Conservation (phyloP, 2,888 invertebrate genomes). For the Cremastinae sp. region DNA sequence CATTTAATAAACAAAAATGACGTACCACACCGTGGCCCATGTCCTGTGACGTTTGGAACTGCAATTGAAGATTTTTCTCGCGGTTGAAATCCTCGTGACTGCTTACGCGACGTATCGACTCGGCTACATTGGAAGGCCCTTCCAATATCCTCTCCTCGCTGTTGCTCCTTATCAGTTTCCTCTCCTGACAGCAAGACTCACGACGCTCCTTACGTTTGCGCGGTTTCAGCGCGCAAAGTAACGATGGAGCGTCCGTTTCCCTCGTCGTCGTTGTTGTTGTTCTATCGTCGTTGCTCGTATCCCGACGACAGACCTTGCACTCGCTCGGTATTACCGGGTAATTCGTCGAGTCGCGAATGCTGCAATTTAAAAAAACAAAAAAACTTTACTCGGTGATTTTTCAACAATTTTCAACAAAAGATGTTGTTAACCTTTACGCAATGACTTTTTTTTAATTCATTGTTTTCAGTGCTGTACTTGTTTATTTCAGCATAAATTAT, state of each 20-base stretch:
- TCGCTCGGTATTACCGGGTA: slow-evolving; percentile 72
- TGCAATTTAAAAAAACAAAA: slow-evolving; percentile 64
- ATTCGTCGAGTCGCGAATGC: slow-evolving; percentile 72
- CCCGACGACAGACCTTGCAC: slow-evolving; percentile 74
- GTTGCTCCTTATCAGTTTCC: slow-evolving; percentile 77
- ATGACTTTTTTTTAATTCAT: too few relatives aligned
- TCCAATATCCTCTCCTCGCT: slow-evolving; percentile 78
- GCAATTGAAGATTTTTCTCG: slow-evolving; percentile 73
- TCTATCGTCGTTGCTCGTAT: slow-evolving; percentile 76
- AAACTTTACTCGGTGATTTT: background rate
- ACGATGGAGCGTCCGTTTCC: slow-evolving; percentile 81
- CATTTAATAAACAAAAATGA: slow-evolving; percentile 34
- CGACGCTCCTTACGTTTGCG: slow-evolving; percentile 84
- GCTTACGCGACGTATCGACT: slow-evolving; percentile 83
- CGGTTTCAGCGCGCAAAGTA: slow-evolving; percentile 83
- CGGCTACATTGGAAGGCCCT: slow-evolving; percentile 63
- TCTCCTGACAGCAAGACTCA: slow-evolving; percentile 81
- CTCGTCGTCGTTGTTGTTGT: too few relatives aligned
- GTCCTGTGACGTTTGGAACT: slow-evolving; percentile 75
- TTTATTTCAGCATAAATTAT: too few relatives aligned
- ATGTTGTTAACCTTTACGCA: too few relatives aligned
- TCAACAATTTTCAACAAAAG: too few relatives aligned
- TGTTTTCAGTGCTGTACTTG: too few relatives aligned
- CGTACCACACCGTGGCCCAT: slow-evolving; percentile 79
- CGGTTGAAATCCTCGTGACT: slow-evolving; percentile 84